phyloP scores from a whole-genome alignment of 2,797 vertebrate species.

The Cryptoprocta ferox region DNA sequence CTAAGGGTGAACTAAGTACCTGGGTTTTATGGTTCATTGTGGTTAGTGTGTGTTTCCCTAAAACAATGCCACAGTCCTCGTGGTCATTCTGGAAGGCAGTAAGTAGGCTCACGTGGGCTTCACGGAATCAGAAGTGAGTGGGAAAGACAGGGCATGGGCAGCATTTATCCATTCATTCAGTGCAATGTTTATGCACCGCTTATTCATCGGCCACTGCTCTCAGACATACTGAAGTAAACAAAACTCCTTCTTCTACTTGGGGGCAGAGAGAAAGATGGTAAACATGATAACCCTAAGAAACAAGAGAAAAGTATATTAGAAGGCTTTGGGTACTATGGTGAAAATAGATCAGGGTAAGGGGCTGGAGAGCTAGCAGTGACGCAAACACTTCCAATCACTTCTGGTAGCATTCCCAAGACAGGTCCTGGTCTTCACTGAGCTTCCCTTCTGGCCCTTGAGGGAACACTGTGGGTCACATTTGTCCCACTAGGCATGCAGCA shows the following conservation, averaged over 20 bases:
- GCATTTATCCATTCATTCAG: neutral
- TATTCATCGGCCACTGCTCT: neutral
- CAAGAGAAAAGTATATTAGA: neutral
- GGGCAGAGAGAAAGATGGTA: neutral
- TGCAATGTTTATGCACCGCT: neutral
- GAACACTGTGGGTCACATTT: neutral
- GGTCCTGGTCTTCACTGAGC: fast-evolving
- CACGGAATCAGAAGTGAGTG: neutral
- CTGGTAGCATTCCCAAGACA: neutral
- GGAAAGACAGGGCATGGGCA: neutral
- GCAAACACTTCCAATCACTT: neutral
- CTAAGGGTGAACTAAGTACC: neutral
- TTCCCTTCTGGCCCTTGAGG: neutral
- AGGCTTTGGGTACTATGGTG: neutral
- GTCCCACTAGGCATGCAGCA: neutral
- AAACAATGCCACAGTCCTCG: neutral
- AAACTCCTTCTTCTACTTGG: neutral
- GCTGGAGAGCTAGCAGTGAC: neutral
- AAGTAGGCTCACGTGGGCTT: neutral
- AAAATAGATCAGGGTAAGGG: neutral
- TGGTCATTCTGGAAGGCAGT: neutral
- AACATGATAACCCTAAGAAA: neutral
- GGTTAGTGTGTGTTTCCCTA: neutral
- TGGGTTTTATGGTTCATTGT: neutral
- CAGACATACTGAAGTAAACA: neutral